A percentile compares a stretch with the other conserved stretches of the same genome.
Conservation (phyloP, 2,888 invertebrate genomes). For the Stenolophus ochropezus region DNA sequence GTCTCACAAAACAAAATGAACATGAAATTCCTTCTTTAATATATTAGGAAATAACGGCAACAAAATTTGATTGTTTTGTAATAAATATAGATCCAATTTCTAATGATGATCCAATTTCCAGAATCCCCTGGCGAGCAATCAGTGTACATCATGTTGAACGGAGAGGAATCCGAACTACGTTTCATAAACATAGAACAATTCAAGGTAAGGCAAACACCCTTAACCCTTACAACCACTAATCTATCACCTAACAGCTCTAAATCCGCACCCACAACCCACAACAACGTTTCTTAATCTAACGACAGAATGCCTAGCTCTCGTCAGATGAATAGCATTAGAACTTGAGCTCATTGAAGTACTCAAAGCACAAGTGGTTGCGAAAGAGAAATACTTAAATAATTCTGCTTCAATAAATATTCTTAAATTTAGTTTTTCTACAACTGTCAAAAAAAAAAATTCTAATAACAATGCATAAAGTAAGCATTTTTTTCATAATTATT, state of each 20-base stretch:
- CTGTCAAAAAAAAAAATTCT: too few relatives aligned
- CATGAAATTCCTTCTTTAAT: background rate
- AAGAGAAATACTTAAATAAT: too few relatives aligned
- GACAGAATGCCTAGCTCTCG: background rate
- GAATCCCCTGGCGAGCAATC: constrained; percentile 87
- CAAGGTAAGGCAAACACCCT: constrained; percentile 76
- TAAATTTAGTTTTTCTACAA: too few relatives aligned
- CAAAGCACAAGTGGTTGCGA: too few relatives aligned
- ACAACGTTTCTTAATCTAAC: background rate
- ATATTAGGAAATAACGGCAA: too few relatives aligned
- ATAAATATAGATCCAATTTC: background rate
- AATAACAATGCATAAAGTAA: too few relatives aligned
- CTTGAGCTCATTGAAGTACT: background rate
- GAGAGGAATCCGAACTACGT: constrained; percentile 93
- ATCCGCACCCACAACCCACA: background rate
- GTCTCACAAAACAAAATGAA: too few relatives aligned
- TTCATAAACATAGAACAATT: constrained; percentile 85
- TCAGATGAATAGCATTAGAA: background rate
- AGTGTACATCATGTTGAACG: constrained; percentile 94
- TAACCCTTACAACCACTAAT: background rate
- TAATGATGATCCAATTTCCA: constrained; percentile 70
- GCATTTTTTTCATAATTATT: too few relatives aligned
- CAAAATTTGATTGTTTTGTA: too few relatives aligned
- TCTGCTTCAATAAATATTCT: too few relatives aligned
- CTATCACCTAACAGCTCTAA: background rate